Evolutionary conservation across 2,113 vertebrate species (phyloP).

Genomic region (Hystrix cristata): DNA sequence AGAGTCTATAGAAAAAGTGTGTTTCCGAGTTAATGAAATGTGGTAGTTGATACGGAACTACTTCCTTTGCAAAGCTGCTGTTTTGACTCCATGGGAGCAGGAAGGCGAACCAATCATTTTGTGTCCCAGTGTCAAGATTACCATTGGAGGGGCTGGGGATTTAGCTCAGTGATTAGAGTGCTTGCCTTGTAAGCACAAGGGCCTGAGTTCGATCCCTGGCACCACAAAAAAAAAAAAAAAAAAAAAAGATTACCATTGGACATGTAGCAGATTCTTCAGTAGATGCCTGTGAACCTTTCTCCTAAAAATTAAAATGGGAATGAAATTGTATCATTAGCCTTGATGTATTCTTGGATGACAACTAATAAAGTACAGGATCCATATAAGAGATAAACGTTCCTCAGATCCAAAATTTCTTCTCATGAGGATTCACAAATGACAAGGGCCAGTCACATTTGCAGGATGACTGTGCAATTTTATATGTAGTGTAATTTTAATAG

Average conservation of each 20-base stretch:
- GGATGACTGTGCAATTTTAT: not conserved
- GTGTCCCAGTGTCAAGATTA: not conserved
- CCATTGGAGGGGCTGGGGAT: not conserved
- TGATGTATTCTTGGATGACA: not conserved
- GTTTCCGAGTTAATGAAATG: conserved; percentile 10
- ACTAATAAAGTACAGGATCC: not conserved
- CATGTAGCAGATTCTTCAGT: not conserved
- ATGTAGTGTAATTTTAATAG: not conserved
- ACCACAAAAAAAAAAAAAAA: too few relatives aligned
- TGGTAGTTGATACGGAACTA: not conserved
- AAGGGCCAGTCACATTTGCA: not conserved
- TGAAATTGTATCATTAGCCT: not conserved
- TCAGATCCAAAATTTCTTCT: not conserved
- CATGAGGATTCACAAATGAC: not conserved
- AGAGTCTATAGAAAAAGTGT: not conserved
- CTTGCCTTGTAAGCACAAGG: too few relatives aligned
- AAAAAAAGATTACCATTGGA: not conserved
- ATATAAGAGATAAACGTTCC: not conserved
- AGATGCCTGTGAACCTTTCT: not conserved
- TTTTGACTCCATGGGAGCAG: not conserved
- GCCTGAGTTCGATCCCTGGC: too few relatives aligned
- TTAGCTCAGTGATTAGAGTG: too few relatives aligned
- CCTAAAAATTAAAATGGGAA: not conserved
- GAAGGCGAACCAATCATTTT: not conserved
- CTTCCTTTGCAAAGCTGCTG: not conserved